Conservation (phyloP, 2,888 invertebrate genomes). For the Dorcus parallelipipedus region DNA sequence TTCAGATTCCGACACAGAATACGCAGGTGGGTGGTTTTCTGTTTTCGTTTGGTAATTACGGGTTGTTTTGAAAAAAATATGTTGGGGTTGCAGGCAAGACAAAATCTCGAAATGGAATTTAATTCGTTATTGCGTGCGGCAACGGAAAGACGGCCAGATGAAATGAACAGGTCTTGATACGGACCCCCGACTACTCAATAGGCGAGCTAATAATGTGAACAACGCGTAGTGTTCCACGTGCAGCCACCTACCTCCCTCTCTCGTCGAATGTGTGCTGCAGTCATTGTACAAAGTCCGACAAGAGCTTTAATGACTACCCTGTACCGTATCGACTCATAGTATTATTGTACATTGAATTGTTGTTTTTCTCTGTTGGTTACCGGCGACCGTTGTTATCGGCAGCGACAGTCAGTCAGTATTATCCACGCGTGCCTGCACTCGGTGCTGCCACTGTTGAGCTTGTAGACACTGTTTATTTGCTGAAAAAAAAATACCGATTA, state of each 20-base stretch:
- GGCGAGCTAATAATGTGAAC: constrained; percentile 17
- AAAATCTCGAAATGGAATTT: constrained; percentile 89
- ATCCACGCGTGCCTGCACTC: constrained; percentile 47
- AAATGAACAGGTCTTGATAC: constrained; percentile 47
- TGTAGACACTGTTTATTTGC: constrained; percentile 32
- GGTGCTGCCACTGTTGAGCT: constrained; percentile 43
- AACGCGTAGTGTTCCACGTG: constrained; percentile 26
- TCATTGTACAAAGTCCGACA: constrained; percentile 39
- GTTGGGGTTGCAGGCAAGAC: constrained; percentile 69
- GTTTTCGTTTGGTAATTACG: not conserved
- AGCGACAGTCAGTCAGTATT: constrained; percentile 48
- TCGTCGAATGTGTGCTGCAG: constrained; percentile 20
- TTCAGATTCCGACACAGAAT: constrained; percentile 98
- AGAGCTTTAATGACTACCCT: constrained; percentile 48
- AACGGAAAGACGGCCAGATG: constrained; percentile 66
- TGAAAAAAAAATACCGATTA: constrained; percentile 16
- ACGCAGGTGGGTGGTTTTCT: constrained; percentile 61
- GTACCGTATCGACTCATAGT: constrained; percentile 46
- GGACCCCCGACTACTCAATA: constrained; percentile 23
- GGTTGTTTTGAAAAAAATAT: not conserved
- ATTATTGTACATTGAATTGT: constrained; percentile 46
- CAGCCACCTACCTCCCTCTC: constrained; percentile 27
- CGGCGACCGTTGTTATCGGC: constrained; percentile 39
- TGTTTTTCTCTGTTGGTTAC: constrained; percentile 44
- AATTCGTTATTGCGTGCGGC: constrained; percentile 77